Evolutionary conservation across 2,888 invertebrate genomes (phyloP), one percentile per base, ranked within the genome.

Genomic region (Xestoiulus laeticollis): DNA sequence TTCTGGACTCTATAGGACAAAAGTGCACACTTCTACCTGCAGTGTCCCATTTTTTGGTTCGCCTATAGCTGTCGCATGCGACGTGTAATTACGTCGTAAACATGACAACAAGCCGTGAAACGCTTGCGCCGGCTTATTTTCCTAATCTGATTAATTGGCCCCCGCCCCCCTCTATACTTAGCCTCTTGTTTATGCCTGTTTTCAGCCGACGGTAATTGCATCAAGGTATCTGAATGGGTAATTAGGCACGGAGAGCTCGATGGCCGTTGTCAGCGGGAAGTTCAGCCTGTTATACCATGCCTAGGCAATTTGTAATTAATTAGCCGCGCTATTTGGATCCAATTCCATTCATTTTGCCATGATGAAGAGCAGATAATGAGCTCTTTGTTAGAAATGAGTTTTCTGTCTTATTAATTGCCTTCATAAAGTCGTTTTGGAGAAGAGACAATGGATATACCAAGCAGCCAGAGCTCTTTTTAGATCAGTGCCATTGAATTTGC

Each of bases 351-450:
- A 68, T 68, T 68, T 68, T 68, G 26, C 68, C 68, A 10, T 68
- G 68, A 68, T 68, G 68, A 68, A 68, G 68, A 68, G 68, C 68
- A 68, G 68, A 68, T 68, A 68, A 68, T 68, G 68, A 68, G 68
- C 68, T 68, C 68, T 68, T 68, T 68, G 68, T 68, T 68, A n/a
- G 68, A 22, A 68, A 26, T 26, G 68, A 68, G 68, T 26, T 68
- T 68, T 68, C 68, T 68, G 68, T 68, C 68, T 68, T 68, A 68
- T 68, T 68, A 68, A 68, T 68, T 68, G 68, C 68, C 68, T 68
- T 68, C 68, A 68, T 68, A 68, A 68, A 68, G 68, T 68, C 68
- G 26, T 68, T 68, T 22, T 68, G 68, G 68, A 68, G 68, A 14
- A 59, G 68, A 68, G 68, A 68, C 68, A 68, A 68, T 26, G 8